phyloP scores from a whole-genome alignment of 2,888 invertebrate genomes.

The Epistrophe grossulariae region DNA sequence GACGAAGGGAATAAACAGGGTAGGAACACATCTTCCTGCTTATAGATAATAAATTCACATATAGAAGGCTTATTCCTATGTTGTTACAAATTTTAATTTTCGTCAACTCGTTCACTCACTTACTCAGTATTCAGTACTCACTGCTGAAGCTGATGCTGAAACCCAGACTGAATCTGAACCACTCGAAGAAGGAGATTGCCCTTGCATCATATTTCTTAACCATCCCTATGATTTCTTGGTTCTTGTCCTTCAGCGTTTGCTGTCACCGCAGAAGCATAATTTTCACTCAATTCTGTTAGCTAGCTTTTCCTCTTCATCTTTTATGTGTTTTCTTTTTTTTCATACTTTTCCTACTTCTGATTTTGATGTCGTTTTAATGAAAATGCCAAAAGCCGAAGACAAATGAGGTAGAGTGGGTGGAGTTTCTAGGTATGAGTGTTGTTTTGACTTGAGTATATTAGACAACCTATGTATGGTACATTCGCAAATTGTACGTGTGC shows the following conservation, averaged over 20 bases:
- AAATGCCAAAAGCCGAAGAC: constrained; percentile 72
- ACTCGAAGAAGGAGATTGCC: constrained; percentile 37
- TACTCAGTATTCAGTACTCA: no score
- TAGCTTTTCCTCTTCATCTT: constrained; percentile 30
- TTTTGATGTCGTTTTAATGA: constrained; percentile 73
- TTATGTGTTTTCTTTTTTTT: constrained; percentile 1
- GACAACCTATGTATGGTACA: not conserved
- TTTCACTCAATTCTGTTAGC: constrained; percentile 70
- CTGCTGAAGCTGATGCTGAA: not conserved
- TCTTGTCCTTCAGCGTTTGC: constrained; percentile 63
- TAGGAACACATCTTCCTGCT: constrained; percentile 1
- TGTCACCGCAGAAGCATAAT: constrained; percentile 72
- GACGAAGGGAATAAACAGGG: not conserved
- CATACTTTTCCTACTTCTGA: constrained; percentile 36
- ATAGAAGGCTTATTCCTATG: constrained; percentile 51
- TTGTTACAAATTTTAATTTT: constrained; percentile 71
- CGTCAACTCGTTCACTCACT: constrained; percentile 60
- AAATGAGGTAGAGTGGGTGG: constrained; percentile 45
- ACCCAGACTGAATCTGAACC: not conserved
- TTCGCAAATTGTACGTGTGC: constrained; percentile 30
- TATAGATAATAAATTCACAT: constrained; percentile 40
- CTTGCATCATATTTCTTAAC: constrained; percentile 9
- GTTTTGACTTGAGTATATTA: not conserved
- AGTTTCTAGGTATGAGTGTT: not conserved
- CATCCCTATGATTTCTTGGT: constrained; percentile 11